Conservation (phyloP, 2,113 vertebrate genomes). For the Asarcornis scutulata region DNA sequence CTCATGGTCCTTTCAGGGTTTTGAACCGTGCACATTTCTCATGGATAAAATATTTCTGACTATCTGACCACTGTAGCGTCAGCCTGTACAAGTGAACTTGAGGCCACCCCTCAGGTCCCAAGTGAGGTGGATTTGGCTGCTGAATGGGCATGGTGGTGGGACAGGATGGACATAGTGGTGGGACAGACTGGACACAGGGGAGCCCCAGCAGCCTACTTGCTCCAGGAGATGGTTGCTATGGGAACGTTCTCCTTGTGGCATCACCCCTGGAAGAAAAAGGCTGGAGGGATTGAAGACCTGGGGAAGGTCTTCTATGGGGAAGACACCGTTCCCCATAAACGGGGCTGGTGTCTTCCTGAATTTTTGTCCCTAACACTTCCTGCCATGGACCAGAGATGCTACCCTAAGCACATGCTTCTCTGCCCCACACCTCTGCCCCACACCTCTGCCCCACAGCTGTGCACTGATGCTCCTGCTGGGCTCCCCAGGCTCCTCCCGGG, state of each 20-base stretch:
- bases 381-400: not conserved
- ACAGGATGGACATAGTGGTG: not conserved
- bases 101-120: not conserved
- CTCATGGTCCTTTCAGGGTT: not conserved
- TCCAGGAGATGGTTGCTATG: conserved; percentile 33
- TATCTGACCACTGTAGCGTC: not conserved
- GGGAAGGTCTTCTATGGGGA: too few relatives aligned
- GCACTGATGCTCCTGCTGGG: too few relatives aligned
- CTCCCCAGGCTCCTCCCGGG: not conserved
- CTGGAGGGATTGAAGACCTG: not conserved
- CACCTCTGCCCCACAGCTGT: fast-evolving
- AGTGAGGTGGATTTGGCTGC: fast-evolving
- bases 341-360: not conserved
- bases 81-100: not conserved
- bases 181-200: not conserved
- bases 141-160: not conserved
- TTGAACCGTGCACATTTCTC: not conserved
- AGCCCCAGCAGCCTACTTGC: not conserved
- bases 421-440: too few relatives aligned
- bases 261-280: not conserved
- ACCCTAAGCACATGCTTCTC: fast-evolving
- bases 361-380: not conserved
- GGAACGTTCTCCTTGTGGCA: not conserved
- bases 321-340: not conserved
- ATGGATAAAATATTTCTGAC: not conserved